Evolutionary conservation across 2,888 invertebrate species (phyloP), one percentile per base, ranked within the genome.

Genomic region (Platynereis dumerilii): DNA sequence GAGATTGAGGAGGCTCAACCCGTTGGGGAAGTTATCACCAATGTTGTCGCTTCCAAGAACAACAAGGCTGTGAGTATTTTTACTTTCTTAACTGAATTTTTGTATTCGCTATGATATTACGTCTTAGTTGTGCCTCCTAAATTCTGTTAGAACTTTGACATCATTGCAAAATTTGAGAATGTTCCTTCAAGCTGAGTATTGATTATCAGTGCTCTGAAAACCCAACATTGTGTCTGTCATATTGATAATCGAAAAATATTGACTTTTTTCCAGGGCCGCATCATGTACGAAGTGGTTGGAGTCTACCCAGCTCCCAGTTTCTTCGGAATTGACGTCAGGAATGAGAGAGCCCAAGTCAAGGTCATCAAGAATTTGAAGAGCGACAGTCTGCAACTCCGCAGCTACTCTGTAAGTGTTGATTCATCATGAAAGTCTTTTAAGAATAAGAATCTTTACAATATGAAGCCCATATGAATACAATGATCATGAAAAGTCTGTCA

Each of bases 221-320:
- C n/a, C n/a, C n/a, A n/a, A n/a, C n/a, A n/a, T n/a, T 24, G 10
- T 56, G 15, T 56, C 22, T 22, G 53, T 15, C 12, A 53, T 53
- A 53, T 22, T n/a, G n/a, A 53, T 0, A 53, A 22, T 22, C 12
- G 1, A 12, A 12, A 53, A 1, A 22, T 22, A 53, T 15, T 1
- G n/a, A 53, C 53, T 7, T 10, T 20, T 20, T 62, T 65, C 27
- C 63, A 72, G 70, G 72, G 72, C 15, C 28, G 62, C 7, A 22
- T 72, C 17, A 54, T 70, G 24, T 72, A 72, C 63, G 66, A 63
- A 34, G 63, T 76, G 1, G 66, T 58, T 54, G 79, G 79, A 7
- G 67, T 69, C 2, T 73, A 72, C n/a, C 73, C 76, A 10, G 76
- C 74, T 20, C 71, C 74, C 10, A 71, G 68, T 57, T 76, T 76